Evolutionary conservation across 2,113 vertebrate genomes (phyloP).

Genomic region (Lycaon pictus): DNA sequence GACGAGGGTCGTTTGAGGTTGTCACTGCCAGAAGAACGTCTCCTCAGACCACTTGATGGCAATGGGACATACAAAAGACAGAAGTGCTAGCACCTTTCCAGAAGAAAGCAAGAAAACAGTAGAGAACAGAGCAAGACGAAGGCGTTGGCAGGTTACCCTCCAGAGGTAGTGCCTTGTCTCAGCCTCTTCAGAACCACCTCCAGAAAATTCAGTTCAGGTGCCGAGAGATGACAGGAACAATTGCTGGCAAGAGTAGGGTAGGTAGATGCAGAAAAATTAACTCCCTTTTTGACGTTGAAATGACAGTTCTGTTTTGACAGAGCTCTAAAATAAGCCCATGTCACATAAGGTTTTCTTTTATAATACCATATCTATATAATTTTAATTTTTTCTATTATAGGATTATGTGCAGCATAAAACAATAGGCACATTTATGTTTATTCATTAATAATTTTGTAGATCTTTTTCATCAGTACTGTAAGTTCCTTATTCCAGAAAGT

Average conservation of each 20-base stretch:
- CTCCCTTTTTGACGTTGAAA: conserved; percentile 46
- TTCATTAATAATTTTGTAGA: conserved; percentile 44
- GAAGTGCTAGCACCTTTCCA: background rate
- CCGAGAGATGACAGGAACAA: background rate
- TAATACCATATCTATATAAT: conserved; percentile 59
- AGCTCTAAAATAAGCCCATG: conserved; percentile 69
- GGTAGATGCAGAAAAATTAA: background rate
- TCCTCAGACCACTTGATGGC: accelerated
- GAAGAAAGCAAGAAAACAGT: background rate
- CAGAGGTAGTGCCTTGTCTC: background rate
- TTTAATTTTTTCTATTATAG: conserved; percentile 35
- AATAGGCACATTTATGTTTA: conserved; percentile 63
- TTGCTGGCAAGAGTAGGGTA: background rate
- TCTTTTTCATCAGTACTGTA: background rate
- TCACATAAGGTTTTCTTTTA: conserved; percentile 65
- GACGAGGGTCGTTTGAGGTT: accelerated
- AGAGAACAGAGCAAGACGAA: background rate
- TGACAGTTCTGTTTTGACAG: conserved; percentile 76
- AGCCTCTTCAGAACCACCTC: conserved; percentile 69
- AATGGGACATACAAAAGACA: accelerated
- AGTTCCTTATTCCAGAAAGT: conserved; percentile 48
- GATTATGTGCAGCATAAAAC: background rate
- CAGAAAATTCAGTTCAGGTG: conserved; percentile 52
- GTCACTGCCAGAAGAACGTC: accelerated
- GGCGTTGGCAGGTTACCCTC: background rate